Evolutionary conservation across 2,888 invertebrate species (phyloP).

Genomic region (Leucophenga maculata): DNA sequence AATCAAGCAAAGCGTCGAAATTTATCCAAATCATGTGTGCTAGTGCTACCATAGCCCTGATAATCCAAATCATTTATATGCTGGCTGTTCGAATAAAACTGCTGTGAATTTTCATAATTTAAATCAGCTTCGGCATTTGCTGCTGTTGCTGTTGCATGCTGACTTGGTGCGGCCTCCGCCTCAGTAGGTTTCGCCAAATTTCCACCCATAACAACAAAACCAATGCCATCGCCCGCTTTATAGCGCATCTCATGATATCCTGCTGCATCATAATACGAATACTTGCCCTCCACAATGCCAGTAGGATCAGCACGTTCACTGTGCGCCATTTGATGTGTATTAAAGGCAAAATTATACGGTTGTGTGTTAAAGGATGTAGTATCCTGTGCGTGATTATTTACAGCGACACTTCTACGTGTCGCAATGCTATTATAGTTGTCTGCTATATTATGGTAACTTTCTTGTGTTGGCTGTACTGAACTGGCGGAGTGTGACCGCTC

Average conservation of each 20-base stretch:
- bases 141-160: too few relatives aligned
- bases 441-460: not conserved
- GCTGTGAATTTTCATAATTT: not conserved
- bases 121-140: not conserved
- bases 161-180: not conserved
- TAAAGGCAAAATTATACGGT: slow-evolving; percentile 60
- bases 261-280: slow-evolving; percentile 80
- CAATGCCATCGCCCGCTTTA: slow-evolving; percentile 81
- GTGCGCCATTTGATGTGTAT: slow-evolving; percentile 62
- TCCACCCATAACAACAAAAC: slow-evolving; percentile 74
- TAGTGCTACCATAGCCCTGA: not conserved
- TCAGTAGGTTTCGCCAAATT: slow-evolving; percentile 57
- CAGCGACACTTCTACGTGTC: slow-evolving; percentile 25
- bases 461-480: slow-evolving; percentile 15
- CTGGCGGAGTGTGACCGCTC: too few relatives aligned
- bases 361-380: not conserved
- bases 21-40: slow-evolving; percentile 32
- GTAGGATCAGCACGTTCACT: slow-evolving; percentile 64
- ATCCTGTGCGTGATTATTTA: not conserved
- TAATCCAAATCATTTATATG: slow-evolving; percentile 3
- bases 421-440: slow-evolving; percentile 13
- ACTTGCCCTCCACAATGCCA: slow-evolving; percentile 74
- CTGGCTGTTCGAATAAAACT: not conserved
- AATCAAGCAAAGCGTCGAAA: slow-evolving; percentile 38
- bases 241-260: slow-evolving; percentile 83